These are phyloP conservation scores for Bembecia ichneumoniformis DNA, from an alignment of 2,888 invertebrate species.

Conservation along the genomic window DNA sequence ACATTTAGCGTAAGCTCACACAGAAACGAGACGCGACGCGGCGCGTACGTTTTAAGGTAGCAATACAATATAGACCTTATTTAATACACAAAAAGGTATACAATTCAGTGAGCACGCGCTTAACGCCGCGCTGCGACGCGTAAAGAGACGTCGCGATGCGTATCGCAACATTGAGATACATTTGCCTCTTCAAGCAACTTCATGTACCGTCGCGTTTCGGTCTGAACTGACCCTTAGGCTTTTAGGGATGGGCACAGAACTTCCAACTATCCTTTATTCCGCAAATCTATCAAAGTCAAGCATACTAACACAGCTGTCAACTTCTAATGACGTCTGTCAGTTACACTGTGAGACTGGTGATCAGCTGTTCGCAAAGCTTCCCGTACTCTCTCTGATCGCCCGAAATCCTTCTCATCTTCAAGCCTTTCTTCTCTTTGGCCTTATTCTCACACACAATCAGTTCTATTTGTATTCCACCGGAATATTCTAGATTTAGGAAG, in stretches of 20 bases:
- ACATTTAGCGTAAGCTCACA: not conserved
- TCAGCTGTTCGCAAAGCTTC: slow-evolving; percentile 88
- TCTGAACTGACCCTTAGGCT: too few species aligned
- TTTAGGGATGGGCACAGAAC: too few species aligned
- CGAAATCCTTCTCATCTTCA: slow-evolving; percentile 88
- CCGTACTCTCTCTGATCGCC: slow-evolving; percentile 91
- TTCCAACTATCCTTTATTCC: not conserved
- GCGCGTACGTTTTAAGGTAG: too few species aligned
- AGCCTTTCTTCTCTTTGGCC: slow-evolving; percentile 80
- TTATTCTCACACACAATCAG: slow-evolving; percentile 84
- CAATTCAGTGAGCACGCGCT: too few species aligned
- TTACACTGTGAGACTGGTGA: slow-evolving; percentile 86
- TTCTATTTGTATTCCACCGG: slow-evolving; percentile 89
- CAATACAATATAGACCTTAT: too few species aligned
- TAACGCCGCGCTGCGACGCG: too few species aligned
- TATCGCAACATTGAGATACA: too few species aligned
- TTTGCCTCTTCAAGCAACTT: too few species aligned
- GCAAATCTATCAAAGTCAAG: slow-evolving; percentile 1
- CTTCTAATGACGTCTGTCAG: not conserved
- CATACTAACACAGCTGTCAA: slow-evolving; percentile 2
- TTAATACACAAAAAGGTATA: too few species aligned
- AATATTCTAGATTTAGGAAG: slow-evolving; percentile 79
- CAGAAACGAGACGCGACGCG: too few species aligned
- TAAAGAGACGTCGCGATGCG: too few species aligned
- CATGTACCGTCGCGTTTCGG: too few species aligned